phyloP scores from a whole-genome alignment of 2,113 vertebrate species.

The Antigone vipio region DNA sequence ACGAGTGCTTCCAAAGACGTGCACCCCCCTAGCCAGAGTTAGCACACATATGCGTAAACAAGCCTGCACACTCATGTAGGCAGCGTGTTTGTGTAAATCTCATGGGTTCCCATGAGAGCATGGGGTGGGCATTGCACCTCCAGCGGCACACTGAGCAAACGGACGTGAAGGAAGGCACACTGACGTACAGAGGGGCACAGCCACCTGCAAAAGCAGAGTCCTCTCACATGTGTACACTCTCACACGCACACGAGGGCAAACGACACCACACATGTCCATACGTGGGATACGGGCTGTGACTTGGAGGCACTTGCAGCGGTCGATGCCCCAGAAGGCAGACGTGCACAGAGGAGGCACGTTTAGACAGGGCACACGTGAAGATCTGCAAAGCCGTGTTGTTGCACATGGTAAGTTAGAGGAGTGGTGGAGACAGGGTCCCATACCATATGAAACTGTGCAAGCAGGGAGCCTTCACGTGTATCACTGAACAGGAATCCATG shows the following conservation, averaged over 20 bases:
- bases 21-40: background rate
- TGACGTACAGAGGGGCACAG: background rate
- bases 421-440: rapidly evolving
- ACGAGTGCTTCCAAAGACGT: background rate
- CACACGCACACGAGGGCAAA: background rate
- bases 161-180: rapidly evolving
- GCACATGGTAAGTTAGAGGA: background rate
- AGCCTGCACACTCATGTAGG: background rate
- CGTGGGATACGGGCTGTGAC: background rate
- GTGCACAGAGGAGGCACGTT: background rate
- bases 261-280: rapidly evolving
- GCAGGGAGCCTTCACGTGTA: rapidly evolving
- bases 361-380: background rate
- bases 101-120: rapidly evolving
- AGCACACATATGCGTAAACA: background rate
- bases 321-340: rapidly evolving
- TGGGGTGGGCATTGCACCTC: background rate
- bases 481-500: background rate
- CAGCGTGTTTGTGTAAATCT: background rate
- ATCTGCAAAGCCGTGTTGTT: background rate
- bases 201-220: background rate
- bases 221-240: rapidly evolving
- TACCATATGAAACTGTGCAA: background rate
- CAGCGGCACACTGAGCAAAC: background rate
- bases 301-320: rapidly evolving